Evolutionary conservation across 1,140 invertebrate species (phyloP), one percentile per base, ranked within the genome.

Genomic region (Rhagoletis pomonella): DNA sequence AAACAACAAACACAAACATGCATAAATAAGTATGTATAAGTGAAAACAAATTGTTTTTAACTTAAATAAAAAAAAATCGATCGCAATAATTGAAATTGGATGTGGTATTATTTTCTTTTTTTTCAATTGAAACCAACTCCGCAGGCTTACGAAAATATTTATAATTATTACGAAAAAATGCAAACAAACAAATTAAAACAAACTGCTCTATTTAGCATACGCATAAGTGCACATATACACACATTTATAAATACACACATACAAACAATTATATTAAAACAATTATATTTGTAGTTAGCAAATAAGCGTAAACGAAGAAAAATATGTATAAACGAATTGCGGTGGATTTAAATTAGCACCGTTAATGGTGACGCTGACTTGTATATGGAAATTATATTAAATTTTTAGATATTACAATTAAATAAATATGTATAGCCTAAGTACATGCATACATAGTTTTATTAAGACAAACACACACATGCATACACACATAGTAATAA

Each of bases 241-340:
- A 69, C 42, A 69, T 69, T 29, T 4, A 69, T 12, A 67, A 0
- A 67, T 42, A 19, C 65, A 42, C 10, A 67, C 65, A 64, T 19
- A 42, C 65, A 67, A 6, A 67, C 4, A 73, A 44, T 44, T 77
- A n/a, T n/a, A 55, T 55, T 12, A 3, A 81, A 55, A 55, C 73
- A 19, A 29, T 73, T 81, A 58, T 29, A 81, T 81, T 77, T 81
- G 73, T 81, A 81, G 73, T n/a, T 81, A 81, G 47, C 47, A 9
- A 81, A 81, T 81, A 81, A 81, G 73, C 44, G 47, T n/a, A 81
- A 50, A 58, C 17, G 47, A n/a, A 29, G 29, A 81, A 50, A 47
- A 47, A 47, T 42, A 73, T 19, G 19, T 69, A 19, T 14, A 81
- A 81, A 81, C 73, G 47, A 55, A 81, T 81, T 81, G 47, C 55